Conservation (phyloP, 2,888 invertebrate species). For the Apomyelois bistriatella region DNA sequence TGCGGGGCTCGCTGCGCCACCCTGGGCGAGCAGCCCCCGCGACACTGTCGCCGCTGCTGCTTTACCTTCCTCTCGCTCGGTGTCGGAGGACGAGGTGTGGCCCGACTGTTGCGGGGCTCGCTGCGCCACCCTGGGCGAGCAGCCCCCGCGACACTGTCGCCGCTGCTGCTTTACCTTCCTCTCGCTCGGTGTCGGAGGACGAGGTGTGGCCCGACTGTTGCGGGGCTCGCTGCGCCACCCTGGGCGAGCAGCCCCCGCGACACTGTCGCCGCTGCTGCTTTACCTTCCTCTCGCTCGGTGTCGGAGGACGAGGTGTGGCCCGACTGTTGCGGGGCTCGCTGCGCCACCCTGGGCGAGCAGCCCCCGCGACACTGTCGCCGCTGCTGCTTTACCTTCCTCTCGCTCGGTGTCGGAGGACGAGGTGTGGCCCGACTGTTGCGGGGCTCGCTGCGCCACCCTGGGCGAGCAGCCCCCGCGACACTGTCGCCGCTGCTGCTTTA, state of each 20-base stretch:
- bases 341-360: no score
- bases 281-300: constrained; percentile 79
- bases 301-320: constrained; percentile 78
- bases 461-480: constrained; percentile 1
- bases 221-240: no score
- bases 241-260: no score
- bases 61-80: background rate
- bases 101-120: background rate
- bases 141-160: constrained; percentile 29
- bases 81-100: background rate
- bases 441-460: no score
- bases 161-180: constrained; percentile 34
- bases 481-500: constrained; percentile 29
- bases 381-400: constrained; percentile 61
- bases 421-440: constrained; percentile 39
- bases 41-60: no score
- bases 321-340: background rate
- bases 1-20: no score
- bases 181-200: no score
- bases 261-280: background rate
- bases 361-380: no score
- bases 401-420: constrained; percentile 82
- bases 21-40: no score
- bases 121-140: constrained; percentile 48
- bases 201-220: background rate